Evolutionary conservation across 2,113 vertebrate genomes (phyloP).

Genomic region (Serilophus lunatus): DNA sequence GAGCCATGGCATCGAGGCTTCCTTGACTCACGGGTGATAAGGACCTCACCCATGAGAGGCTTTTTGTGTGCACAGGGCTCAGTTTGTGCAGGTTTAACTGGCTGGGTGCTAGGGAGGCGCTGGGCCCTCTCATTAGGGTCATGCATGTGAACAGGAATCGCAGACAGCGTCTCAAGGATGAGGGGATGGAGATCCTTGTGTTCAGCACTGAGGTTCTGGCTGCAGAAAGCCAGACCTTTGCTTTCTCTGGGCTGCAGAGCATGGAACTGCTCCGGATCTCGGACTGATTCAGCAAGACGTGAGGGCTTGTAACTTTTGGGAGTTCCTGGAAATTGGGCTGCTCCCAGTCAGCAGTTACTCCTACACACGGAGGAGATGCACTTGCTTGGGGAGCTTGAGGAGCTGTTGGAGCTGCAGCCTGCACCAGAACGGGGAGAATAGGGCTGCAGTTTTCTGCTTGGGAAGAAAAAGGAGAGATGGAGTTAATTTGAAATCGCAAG

Average conservation of each 20-base stretch:
- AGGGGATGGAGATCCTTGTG: accelerated
- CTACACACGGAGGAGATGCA: background rate
- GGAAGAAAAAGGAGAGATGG: background rate
- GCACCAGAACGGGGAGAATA: background rate
- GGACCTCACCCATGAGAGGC: background rate
- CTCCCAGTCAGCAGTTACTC: background rate
- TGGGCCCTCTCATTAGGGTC: background rate
- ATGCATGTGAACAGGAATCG: background rate
- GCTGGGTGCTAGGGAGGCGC: background rate
- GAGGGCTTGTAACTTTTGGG: background rate
- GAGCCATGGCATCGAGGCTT: background rate
- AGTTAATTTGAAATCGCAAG: background rate
- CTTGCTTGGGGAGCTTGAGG: background rate
- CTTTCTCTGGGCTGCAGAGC: background rate
- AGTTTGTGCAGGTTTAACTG: background rate
- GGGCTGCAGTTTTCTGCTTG: background rate
- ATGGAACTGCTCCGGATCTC: background rate
- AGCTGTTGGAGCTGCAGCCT: background rate
- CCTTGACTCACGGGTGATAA: background rate
- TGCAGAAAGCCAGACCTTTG: background rate
- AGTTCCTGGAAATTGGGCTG: slow-evolving; percentile 11
- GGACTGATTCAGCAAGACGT: background rate
- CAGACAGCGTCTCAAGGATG: background rate
- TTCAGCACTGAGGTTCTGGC: background rate
- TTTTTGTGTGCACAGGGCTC: background rate